Evolutionary conservation across 1,140 invertebrate genomes (phyloP), one percentile per base, ranked within the genome.

Genomic region (Calosoma granatense): DNA sequence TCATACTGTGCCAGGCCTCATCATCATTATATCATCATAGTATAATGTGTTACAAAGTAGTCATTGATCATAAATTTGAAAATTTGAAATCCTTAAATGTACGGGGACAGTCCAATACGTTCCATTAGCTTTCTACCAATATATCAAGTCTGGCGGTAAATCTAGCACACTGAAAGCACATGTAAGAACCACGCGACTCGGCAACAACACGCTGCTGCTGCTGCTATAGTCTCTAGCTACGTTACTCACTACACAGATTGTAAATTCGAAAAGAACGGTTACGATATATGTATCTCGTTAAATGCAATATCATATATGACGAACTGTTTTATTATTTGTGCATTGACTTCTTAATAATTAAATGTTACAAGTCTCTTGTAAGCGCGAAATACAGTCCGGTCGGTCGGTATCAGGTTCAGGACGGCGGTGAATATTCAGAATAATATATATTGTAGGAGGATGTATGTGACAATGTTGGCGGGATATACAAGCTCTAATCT

Each of bases 111-210:
- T 71, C 65, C 68, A 63, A 67, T 69, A 67, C 69, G 70, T 30
- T 30, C 26, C 26, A 30, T 47, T 47, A 17, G 41, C 41, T 67
- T 61, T 65, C 63, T 65, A 61, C 60, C 64, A 63, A 65, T 64
- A 66, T 63, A 63, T 65, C 63, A 60, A 65, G 58, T 65, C 41
- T 47, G 41, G 41, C 41, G 41, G 41, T 63, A 64, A 61, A 63
- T 65, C 68, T 71, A 71, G 61, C 62, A 71, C 70, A 71, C 63
- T 68, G 70, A 71, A 71, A 71, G 70, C 70, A 71, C 70, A 68
- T 61, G 64, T 65, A 64, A 54, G 63, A 64, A 47, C 41, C 55
- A 56, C 61, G 56, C 58, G 58, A 55, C 22, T 43, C 53, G 23
- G 54, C 55, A 19, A 36, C 23, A 26, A 54, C 60, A 65, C 58